Base-by-base conservation (phyloP, 2,113 vertebrate species). In the Condylura cristata region DNA sequence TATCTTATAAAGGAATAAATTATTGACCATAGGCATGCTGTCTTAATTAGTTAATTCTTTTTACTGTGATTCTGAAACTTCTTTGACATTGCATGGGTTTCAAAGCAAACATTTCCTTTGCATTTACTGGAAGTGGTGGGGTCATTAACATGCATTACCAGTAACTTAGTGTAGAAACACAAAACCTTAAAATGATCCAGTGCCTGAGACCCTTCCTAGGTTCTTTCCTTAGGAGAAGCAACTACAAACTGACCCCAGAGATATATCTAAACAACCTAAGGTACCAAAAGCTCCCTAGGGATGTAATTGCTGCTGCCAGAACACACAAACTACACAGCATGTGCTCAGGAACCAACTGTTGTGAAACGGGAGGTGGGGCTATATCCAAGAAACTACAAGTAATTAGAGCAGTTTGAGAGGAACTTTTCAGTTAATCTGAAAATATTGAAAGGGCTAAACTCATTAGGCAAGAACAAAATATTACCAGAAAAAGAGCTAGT, bases 1-100 rank as follows among this genome's bases (percentile, higher is more conserved):
- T 82, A 26, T 79, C 68, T 93, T 86, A 61, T 13, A 95, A 72
- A 94, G 44, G 78, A 82, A 91, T 84, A 90, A 84, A 85, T 48
- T 22, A 2, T 81, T 93, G 72, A 82, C 46, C 32, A 8, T 90
- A 37, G 13, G 76, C 68, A 87, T 92, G 46, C 48, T 86, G 2
- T 86, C 91, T 94, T 89, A 86, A 79, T 28, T 66, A 65, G 39
- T 48, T 76, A 65, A 84, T 90, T 87, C 68, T 86, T 95, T 94
- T 93, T 85, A 44, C 60, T 68, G 5, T 96, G 79, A 81, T 89
- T 71, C n/a, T 93, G 53, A 93, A 92, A 83, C n/a, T 30, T 79
- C 37, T 78, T 85, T 82, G 11, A 90, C 37, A 89, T 81, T 61
- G 5, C 63, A 74, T 56, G 2, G 11, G 18, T 56, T 89, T 93